These are phyloP conservation scores for Hemicrepidius hirtus DNA, from an alignment of 2,888 invertebrate species.

Conservation along the genomic window DNA sequence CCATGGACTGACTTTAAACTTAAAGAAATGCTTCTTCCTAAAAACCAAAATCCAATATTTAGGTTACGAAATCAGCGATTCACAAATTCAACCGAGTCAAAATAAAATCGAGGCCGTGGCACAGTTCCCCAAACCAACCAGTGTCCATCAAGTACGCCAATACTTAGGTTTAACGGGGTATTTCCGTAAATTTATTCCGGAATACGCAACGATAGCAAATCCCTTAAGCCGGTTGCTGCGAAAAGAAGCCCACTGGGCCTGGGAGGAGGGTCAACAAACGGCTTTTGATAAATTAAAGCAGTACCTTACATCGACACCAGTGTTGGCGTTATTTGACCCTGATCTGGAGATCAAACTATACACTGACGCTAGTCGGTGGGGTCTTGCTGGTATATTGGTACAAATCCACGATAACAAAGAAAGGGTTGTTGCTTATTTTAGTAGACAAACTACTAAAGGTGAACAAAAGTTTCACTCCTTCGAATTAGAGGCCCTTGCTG, in stretches of 20 bases:
- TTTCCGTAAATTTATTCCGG: conserved; percentile 19
- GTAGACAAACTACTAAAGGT: conserved; percentile 40
- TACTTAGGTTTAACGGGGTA: neutral
- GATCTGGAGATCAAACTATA: conserved; percentile 9
- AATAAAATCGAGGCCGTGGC: neutral
- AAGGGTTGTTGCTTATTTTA: neutral
- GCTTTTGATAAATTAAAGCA: neutral
- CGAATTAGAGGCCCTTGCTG: conserved; percentile 64
- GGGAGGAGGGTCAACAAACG: neutral
- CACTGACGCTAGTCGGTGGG: conserved; percentile 12
- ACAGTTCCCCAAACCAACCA: neutral
- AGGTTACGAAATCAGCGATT: neutral
- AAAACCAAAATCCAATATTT: neutral
- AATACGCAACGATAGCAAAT: conserved; percentile 1
- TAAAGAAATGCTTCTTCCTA: neutral
- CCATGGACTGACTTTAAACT: neutral
- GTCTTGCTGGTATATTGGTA: neutral
- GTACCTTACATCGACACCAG: neutral
- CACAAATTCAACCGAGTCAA: neutral
- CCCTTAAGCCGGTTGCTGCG: neutral
- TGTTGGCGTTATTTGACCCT: conserved; percentile 54
- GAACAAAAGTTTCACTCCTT: conserved; percentile 61
- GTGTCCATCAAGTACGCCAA: neutral
- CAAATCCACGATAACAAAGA: neutral
- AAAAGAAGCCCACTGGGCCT: neutral